Evolutionary conservation across 2,113 vertebrate genomes (phyloP).

Genomic region (Edolisoma coerulescens): DNA sequence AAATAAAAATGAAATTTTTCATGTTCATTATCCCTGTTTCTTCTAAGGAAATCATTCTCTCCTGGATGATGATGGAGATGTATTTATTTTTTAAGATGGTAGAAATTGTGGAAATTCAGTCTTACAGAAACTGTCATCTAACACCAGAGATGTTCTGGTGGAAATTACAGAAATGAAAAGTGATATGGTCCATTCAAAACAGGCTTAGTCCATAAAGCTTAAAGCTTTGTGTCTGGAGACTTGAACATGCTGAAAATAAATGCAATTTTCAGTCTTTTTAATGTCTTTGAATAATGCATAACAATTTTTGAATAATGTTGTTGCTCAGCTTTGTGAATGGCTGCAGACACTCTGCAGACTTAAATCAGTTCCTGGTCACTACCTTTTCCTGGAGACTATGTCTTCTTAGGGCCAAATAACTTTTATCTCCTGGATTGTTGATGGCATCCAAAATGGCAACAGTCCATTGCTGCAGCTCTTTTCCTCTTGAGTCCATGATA

Average conservation of each 20-base stretch:
- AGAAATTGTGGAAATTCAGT: neutral
- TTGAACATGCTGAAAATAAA: neutral
- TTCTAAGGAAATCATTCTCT: neutral
- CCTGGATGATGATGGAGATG: neutral
- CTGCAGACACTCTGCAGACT: neutral
- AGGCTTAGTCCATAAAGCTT: neutral
- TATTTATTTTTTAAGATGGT: neutral
- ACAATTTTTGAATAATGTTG: neutral
- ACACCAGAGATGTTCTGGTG: accelerated
- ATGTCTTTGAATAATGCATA: neutral
- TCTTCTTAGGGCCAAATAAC: neutral
- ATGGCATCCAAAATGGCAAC: neutral
- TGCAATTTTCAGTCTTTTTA: neutral
- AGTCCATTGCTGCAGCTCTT: neutral
- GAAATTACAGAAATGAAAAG: neutral
- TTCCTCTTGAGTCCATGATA: neutral
- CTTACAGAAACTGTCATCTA: neutral
- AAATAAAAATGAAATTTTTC: neutral
- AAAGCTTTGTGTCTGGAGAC: neutral
- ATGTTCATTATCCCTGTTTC: neutral
- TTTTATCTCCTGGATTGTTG: neutral
- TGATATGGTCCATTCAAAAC: neutral
- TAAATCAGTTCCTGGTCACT: neutral
- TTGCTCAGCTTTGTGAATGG: neutral
- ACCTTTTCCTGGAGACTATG: neutral